Evolutionary conservation across 2,888 invertebrate genomes (phyloP).

Genomic region (Yponomeuta plumbellus): DNA sequence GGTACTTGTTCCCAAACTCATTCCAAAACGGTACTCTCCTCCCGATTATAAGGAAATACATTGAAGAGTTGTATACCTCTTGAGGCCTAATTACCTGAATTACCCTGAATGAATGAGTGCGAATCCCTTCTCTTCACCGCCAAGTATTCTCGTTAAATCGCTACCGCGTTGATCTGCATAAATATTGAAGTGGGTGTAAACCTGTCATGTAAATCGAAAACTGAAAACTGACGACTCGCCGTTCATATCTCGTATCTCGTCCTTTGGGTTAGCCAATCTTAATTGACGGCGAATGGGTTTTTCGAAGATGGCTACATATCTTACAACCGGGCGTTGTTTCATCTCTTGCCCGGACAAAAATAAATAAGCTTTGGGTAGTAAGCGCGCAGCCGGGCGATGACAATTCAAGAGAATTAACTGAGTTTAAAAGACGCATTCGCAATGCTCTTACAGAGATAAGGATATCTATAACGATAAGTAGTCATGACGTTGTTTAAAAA

Average conservation of each 20-base stretch:
- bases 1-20: too few relatives aligned
- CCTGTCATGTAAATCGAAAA: constrained; percentile 46
- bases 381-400: too few relatives aligned
- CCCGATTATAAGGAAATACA: too few relatives aligned
- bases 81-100: too few relatives aligned
- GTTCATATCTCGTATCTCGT: background rate
- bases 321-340: background rate
- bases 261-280: background rate
- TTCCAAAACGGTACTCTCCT: too few relatives aligned
- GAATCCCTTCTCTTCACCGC: background rate
- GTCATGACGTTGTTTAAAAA: background rate
- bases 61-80: too few relatives aligned
- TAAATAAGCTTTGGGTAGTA: background rate
- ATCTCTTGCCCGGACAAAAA: background rate
- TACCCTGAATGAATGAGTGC: background rate
- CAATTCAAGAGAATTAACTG: too few relatives aligned
- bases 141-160: background rate
- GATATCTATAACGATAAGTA: too few relatives aligned
- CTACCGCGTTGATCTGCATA: constrained; percentile 49
- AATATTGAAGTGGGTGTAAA: constrained; percentile 59
- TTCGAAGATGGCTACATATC: background rate
- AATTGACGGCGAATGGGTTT: background rate
- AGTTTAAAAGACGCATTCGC: too few relatives aligned
- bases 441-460: too few relatives aligned
- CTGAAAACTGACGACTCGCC: constrained; percentile 4